Base-by-base conservation (phyloP, 2,797 vertebrate species). In the Sylvia borin region DNA sequence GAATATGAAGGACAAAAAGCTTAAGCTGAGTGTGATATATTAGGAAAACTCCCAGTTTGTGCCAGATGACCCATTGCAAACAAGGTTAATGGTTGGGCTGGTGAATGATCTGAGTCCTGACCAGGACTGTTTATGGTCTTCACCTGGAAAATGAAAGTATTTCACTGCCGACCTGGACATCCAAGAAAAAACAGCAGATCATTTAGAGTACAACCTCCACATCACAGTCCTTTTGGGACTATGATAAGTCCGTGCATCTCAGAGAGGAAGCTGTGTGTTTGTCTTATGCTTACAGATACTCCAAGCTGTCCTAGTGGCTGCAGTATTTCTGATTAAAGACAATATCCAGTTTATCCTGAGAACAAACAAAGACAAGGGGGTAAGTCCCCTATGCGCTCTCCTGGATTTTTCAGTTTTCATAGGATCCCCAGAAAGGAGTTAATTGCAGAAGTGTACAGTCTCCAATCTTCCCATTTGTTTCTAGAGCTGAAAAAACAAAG, bases 171-270 rank as follows among this genome's bases (percentile, higher is more conserved):
- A 55, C 14, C 21, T 68, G 84, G 60, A 84, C 64, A 60, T 42
- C 43, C 22, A 68, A 36, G 38, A 57, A 65, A 79, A 73, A 76
- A 5, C 48, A 85, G 18, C n/a, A 73, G 57, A 88, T 83, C 32
- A 55, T 84, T 88, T 65, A 62, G 54, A 90, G 54, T 13, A 62
- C 54, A 88, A 90, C 90, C 94, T 81, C 72, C 86, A 54, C 53
- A 77, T 88, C 79, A 85, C 54, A 90, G 93, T 91, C 95, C 90
- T 95, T 96, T 32, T 78, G 93, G 93, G 90, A 94, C 82, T 92
- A 4, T 61, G 85, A 36, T 65, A 91, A 92, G 65, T 84, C 80
- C 2, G 0, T 54, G 40, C 20, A 24, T 40, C 62, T 70, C 53
- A 42, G 36, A 42, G 16, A 60, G 26, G 36, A 78, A 88, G 11